phyloP scores from a whole-genome alignment of 2,888 invertebrate genomes.

The Acronicta aceris region DNA sequence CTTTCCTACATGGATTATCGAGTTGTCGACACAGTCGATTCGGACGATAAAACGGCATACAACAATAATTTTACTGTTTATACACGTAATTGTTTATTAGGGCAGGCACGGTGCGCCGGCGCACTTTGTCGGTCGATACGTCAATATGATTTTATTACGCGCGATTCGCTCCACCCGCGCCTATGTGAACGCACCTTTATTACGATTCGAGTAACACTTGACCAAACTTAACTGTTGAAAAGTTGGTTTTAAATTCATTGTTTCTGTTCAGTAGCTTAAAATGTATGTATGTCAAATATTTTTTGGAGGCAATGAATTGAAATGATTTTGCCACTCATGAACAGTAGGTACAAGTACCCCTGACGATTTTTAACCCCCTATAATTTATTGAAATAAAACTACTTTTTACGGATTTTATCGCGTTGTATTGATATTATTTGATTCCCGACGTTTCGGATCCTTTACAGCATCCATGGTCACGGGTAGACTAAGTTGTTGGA shows the following conservation, averaged over 20 bases:
- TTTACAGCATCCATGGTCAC: no score
- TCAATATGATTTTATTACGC: constrained; percentile 73
- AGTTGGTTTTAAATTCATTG: constrained; percentile 36
- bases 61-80: constrained; percentile 80
- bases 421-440: no score
- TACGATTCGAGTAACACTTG: constrained; percentile 55
- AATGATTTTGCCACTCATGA: not conserved
- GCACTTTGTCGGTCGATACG: constrained; percentile 76
- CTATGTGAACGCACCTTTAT: constrained; percentile 56
- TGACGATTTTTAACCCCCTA: no score
- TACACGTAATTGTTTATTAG: constrained; percentile 85
- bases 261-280: constrained; percentile 40
- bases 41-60: constrained; percentile 78
- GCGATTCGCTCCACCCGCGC: constrained; percentile 74
- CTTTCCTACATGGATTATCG: constrained; percentile 41
- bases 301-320: not conserved
- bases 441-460: no score
- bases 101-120: constrained; percentile 51
- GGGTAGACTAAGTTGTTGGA: no score
- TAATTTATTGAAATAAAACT: no score
- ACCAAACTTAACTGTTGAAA: constrained; percentile 47
- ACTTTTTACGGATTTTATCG: no score
- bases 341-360: no score
- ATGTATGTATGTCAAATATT: constrained; percentile 23
- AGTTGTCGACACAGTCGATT: constrained; percentile 60